These are phyloP conservation scores for Caenorhabditis brenneri DNA, from an alignment of 1,140 invertebrate genomes.

Conservation along the genomic window DNA sequence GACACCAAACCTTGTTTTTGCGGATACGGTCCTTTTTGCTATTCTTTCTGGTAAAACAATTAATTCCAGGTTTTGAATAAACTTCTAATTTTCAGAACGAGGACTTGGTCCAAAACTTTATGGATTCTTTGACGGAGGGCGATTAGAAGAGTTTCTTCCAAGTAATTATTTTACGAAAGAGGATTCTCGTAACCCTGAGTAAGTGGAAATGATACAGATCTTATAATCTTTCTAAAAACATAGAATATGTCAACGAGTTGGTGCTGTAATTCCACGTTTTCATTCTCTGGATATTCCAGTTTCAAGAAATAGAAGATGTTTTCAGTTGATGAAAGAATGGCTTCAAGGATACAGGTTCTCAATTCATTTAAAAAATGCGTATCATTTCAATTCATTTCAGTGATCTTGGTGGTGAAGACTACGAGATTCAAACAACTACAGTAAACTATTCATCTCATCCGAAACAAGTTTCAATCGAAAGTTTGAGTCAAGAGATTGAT, in stretches of 20 bases:
- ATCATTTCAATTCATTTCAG: neutral
- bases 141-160: neutral
- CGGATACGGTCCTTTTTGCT: neutral
- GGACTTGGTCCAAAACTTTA: constrained; percentile 2
- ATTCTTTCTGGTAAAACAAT: too few relatives aligned
- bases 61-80: neutral
- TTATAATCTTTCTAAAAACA: neutral
- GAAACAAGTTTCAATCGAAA: neutral
- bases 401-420: neutral
- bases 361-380: too few relatives aligned
- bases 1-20: neutral
- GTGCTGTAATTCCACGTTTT: neutral
- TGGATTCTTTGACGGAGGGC: neutral
- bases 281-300: neutral
- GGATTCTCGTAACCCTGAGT: neutral
- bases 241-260: neutral
- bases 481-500: neutral
- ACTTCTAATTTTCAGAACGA: neutral
- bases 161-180: neutral
- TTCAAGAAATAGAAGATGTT: neutral
- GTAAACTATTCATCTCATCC: neutral
- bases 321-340: neutral
- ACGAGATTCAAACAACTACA: neutral
- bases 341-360: neutral
- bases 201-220: neutral